Conservation (phyloP, 2,888 invertebrate species). For the Lasioglossum marginatum region DNA sequence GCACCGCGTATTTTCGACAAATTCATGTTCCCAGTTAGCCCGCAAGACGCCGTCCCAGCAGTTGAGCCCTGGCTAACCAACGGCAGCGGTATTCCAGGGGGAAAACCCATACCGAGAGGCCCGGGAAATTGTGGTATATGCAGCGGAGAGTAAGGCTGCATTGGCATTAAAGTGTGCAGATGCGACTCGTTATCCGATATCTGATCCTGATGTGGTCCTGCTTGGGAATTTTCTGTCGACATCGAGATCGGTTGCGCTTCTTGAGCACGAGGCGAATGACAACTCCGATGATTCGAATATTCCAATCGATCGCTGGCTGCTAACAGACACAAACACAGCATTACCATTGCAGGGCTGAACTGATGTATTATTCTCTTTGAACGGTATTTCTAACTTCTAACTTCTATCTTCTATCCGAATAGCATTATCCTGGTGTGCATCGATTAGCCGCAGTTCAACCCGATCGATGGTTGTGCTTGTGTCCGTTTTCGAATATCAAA, state of each 20-base stretch:
- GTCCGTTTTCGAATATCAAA: slow-evolving; percentile 75
- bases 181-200: slow-evolving; percentile 77
- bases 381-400: slow-evolving; percentile 64
- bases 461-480: slow-evolving; percentile 83
- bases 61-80: slow-evolving; percentile 53
- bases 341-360: slow-evolving; percentile 83
- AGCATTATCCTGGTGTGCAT: slow-evolving; percentile 47
- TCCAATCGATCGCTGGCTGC: slow-evolving; percentile 78
- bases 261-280: slow-evolving; percentile 67
- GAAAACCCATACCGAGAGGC: slow-evolving; percentile 75
- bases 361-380: slow-evolving; percentile 63
- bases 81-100: slow-evolving; percentile 60
- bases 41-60: slow-evolving; percentile 46
- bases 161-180: slow-evolving; percentile 80
- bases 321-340: slow-evolving; percentile 83
- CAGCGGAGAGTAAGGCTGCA: slow-evolving; percentile 82
- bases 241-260: slow-evolving; percentile 70
- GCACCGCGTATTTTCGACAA: slow-evolving; percentile 86
- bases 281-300: slow-evolving; percentile 76
- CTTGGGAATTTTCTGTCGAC: slow-evolving; percentile 69
- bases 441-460: slow-evolving; percentile 81
- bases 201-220: slow-evolving; percentile 72
- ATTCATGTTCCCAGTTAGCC: slow-evolving; percentile 61
- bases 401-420: slow-evolving; percentile 39
- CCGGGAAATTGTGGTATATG: slow-evolving; percentile 83